Evolutionary conservation across 53 echinoderm and acorn worm genomes (phyloP).

Genomic region (Echinometra lucunter): DNA sequence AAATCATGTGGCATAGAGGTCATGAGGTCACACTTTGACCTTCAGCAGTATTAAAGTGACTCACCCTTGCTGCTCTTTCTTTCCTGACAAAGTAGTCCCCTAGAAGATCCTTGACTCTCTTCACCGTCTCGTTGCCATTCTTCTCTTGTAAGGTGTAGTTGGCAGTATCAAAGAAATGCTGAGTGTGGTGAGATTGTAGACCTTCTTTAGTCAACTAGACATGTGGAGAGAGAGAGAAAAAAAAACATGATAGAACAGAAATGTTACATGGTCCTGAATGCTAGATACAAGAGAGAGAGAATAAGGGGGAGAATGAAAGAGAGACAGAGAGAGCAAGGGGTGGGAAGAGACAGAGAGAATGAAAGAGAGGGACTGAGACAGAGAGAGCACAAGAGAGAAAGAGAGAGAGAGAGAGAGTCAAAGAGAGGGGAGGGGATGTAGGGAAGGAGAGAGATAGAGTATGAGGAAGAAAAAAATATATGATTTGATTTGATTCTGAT

Average conservation of each 20-base stretch:
- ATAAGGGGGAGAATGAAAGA: not conserved
- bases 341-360: not conserved
- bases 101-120: constrained; percentile 79
- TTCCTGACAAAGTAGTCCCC: constrained; percentile 90
- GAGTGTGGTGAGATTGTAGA: constrained; percentile 84
- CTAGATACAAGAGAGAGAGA: not conserved
- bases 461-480: not conserved
- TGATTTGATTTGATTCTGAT: no score
- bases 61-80: constrained; percentile 86
- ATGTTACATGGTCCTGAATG: not conserved
- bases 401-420: not conserved
- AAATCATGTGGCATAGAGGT: no score
- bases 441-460: not conserved
- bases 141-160: constrained; percentile 84
- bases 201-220: constrained; percentile 98
- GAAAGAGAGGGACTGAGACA: not conserved
- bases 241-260: not conserved
- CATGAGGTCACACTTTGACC: no score
- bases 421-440: not conserved
- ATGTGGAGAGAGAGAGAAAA: not conserved
- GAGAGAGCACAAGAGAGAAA: constrained; percentile 35
- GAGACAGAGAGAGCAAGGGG: not conserved
- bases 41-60: no score
- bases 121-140: constrained; percentile 80
- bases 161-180: constrained; percentile 93